These are phyloP conservation scores for Euwallacea fornicatus DNA, from an alignment of 1,140 invertebrate genomes.

Conservation along the genomic window DNA sequence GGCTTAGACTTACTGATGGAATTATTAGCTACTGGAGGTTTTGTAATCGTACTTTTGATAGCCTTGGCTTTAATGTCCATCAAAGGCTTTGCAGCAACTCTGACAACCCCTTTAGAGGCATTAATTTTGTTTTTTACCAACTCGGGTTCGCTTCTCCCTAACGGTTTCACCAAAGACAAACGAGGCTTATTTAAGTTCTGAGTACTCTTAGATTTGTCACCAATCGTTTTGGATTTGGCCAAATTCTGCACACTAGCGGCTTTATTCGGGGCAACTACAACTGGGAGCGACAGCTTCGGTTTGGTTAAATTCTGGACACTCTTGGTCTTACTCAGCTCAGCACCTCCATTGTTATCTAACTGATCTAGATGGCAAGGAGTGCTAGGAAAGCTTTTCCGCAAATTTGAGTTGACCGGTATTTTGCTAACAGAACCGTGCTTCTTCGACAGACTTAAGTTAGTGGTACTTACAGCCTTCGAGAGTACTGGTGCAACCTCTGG, in stretches of 20 bases:
- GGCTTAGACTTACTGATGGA: too few relatives aligned
- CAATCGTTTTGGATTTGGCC: slow-evolving; percentile 16
- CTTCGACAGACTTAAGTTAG: slow-evolving; percentile 40
- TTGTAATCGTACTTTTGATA: too few relatives aligned
- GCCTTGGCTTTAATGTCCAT: too few relatives aligned
- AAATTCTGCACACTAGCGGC: slow-evolving; percentile 43
- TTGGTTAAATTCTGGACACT: slow-evolving; percentile 42
- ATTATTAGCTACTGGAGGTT: too few relatives aligned
- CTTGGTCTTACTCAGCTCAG: slow-evolving; percentile 36
- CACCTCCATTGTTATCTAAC: slow-evolving; percentile 46
- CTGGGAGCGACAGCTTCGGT: slow-evolving; percentile 28
- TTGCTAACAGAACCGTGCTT: slow-evolving; percentile 39
- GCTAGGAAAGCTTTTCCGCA: slow-evolving; percentile 47
- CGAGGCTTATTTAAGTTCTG: slow-evolving; percentile 39
- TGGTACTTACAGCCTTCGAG: slow-evolving; percentile 40
- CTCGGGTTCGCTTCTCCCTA: too few relatives aligned
- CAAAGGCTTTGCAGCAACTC: too few relatives aligned
- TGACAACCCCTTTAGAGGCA: too few relatives aligned
- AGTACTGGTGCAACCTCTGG: slow-evolving; percentile 1
- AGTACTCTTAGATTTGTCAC: slow-evolving; percentile 36
- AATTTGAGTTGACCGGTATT: slow-evolving; percentile 48
- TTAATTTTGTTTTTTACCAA: too few relatives aligned
- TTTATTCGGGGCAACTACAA: slow-evolving; percentile 21
- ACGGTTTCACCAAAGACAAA: too few relatives aligned
- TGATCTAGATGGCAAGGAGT: slow-evolving; percentile 51